These are phyloP conservation scores for Falcaria lacertinaria DNA, from an alignment of 2,888 invertebrate species.

Conservation along the genomic window DNA sequence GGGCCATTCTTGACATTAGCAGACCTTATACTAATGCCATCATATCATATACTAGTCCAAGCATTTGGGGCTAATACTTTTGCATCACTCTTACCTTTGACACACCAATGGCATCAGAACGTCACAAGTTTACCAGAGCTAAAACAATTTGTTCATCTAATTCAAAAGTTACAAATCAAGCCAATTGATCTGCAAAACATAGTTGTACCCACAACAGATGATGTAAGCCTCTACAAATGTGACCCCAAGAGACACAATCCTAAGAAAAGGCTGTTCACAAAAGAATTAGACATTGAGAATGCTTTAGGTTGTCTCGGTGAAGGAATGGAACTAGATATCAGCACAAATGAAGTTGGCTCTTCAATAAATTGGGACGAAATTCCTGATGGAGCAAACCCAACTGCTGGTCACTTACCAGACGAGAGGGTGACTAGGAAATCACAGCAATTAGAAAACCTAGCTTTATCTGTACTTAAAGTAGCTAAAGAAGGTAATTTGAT, in stretches of 20 bases:
- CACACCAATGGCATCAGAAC: conserved; percentile 81
- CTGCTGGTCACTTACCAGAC: conserved; percentile 88
- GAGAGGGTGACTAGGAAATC: conserved; percentile 87
- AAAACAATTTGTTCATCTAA: conserved; percentile 20
- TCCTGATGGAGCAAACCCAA: conserved; percentile 87
- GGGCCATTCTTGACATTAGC: conserved; percentile 90
- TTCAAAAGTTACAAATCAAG: conserved; percentile 23
- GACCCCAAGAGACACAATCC: conserved; percentile 89
- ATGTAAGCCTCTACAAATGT: conserved; percentile 87
- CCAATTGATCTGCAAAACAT: conserved; percentile 25
- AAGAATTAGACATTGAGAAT: conserved; percentile 86
- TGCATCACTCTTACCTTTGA: conserved; percentile 78
- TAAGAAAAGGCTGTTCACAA: conserved; percentile 85
- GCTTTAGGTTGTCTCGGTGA: conserved; percentile 68
- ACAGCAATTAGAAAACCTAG: conserved; percentile 92
- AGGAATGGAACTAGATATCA: conserved; percentile 60
- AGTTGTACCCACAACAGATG: conserved; percentile 68
- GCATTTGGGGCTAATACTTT: conserved; percentile 51
- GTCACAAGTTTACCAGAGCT: conserved; percentile 36
- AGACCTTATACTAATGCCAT: conserved; percentile 89
- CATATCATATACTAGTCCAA: conserved; percentile 81
- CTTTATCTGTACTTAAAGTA: conserved; percentile 85
- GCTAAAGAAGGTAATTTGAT: conserved; percentile 84
- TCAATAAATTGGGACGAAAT: conserved; percentile 84
- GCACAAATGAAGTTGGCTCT: conserved; percentile 35